Base-by-base conservation (phyloP, 1,140 invertebrate species). In the Agraylea sexmaculata region DNA sequence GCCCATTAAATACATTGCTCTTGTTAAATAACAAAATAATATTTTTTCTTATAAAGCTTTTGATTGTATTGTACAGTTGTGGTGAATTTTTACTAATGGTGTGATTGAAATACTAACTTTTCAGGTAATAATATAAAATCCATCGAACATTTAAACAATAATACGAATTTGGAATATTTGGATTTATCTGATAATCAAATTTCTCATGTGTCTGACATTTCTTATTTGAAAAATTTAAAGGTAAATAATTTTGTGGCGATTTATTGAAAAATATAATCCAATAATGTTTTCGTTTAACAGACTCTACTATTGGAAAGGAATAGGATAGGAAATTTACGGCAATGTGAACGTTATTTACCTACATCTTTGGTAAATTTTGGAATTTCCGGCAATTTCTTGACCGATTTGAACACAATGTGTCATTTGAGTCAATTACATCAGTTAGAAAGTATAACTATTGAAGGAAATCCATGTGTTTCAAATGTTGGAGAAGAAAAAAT, bases 131-230 rank as follows among this genome's bases (percentile, higher is more conserved):
- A 69, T 46, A 73, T 82, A 23, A 71, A 88, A 73, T 79, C 76
- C 10, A 87, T 92, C 55, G 86, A 91, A 54, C 83, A 88, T 64
- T 64, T 93, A 33, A 80, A 83, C 49, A 77, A 77, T 46, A 89
- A 87, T 54, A 68, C 75, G 13, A 77, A 80, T 51, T 62, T 93
- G 53, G 81, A 87, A 54, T 75, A 83, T 56, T 59, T 92, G 39
- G 88, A 93, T 69, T 61, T 93, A 28, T 88, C 87, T 1, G 84
- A 89, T 53, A 94, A 94, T 57, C 81, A 77, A 52, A 90, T 94
- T 44, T 76, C 78, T 37, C 75, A 77, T 52, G 72, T 92, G 32
- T 77, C 80, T 46, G 87, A 92, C 65, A 73, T 94, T 34, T 85
- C 86, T 19, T 79, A 77, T 59, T 64, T 93, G 43, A 77, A 77